Conservation (phyloP, 2,888 invertebrate species). For the Drosophila anomalata region DNA sequence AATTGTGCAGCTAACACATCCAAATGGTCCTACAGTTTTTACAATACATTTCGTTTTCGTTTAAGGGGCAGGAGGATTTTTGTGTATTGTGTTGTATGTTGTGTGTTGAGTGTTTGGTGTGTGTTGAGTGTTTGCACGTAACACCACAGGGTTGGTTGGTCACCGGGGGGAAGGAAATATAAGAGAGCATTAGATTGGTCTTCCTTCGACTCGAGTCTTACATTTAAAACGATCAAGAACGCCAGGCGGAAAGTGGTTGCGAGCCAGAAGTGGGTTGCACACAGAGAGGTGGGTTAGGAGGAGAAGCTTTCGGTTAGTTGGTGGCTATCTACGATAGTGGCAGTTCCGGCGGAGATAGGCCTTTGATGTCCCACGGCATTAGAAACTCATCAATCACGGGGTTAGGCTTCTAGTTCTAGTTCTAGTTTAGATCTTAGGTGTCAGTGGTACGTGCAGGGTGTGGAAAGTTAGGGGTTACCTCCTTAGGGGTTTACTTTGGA, state of each 20-base stretch:
- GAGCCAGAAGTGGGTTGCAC: constrained; percentile 26
- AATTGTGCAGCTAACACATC: constrained; percentile 98
- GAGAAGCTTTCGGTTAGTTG: constrained; percentile 67
- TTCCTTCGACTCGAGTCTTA: constrained; percentile 65
- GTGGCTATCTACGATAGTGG: constrained; percentile 52
- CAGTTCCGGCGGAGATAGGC: constrained; percentile 1
- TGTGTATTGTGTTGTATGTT: constrained; percentile 41
- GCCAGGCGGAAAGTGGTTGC: constrained; percentile 13
- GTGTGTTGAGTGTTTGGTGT: constrained; percentile 22
- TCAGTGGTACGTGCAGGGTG: constrained; percentile 64
- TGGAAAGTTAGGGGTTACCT: constrained; percentile 55
- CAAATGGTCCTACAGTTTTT: constrained; percentile 90
- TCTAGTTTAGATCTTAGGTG: constrained; percentile 6
- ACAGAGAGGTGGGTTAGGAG: constrained; percentile 31
- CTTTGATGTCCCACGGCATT: constrained; percentile 39
- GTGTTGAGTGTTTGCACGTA: constrained; percentile 55
- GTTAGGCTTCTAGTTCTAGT: not conserved
- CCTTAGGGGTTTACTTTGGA: constrained; percentile 46
- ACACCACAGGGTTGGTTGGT: constrained; percentile 48
- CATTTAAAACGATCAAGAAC: constrained; percentile 31
- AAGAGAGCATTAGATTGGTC: constrained; percentile 82
- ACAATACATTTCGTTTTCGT: constrained; percentile 67
- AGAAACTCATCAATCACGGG: constrained; percentile 71
- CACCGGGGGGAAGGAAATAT: constrained; percentile 70
- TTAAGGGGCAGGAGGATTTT: constrained; percentile 66